These are phyloP conservation scores for Hapalemur alaotrensis DNA, from an alignment of 2,797 vertebrate species.

Conservation along the genomic window DNA sequence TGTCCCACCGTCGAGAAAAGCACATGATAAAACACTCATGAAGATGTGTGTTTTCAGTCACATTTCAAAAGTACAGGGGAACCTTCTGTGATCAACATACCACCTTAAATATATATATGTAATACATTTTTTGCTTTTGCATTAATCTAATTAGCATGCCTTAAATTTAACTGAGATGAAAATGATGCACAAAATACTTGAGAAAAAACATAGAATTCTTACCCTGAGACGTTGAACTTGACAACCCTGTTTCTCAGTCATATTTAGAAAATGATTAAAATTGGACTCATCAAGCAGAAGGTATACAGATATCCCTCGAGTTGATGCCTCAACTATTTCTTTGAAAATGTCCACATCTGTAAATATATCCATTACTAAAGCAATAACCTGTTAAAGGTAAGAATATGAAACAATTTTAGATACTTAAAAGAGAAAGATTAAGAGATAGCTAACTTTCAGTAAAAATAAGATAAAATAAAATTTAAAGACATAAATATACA, in stretches of 20 bases:
- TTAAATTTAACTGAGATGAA: not conserved
- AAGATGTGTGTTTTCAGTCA: not conserved
- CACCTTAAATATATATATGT: not conserved
- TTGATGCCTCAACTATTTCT: slow-evolving; percentile 93
- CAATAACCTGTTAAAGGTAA: slow-evolving; percentile 90
- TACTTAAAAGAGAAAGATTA: not conserved
- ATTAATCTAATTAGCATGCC: not conserved
- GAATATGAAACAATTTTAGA: slow-evolving; percentile 37
- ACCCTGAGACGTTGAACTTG: slow-evolving; percentile 95
- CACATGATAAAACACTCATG: not conserved
- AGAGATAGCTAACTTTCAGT: not conserved
- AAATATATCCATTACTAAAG: slow-evolving; percentile 96
- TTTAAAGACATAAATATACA: not conserved
- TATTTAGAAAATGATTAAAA: slow-evolving; percentile 91
- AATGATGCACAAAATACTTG: not conserved
- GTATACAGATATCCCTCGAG: slow-evolving; percentile 93
- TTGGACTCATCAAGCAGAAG: slow-evolving; percentile 93
- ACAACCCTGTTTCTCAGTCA: slow-evolving; percentile 93
- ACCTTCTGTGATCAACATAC: not conserved
- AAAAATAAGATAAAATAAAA: not conserved
- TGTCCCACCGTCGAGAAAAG: not conserved
- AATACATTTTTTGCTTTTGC: not conserved
- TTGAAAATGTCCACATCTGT: slow-evolving; percentile 98
- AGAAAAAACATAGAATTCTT: slow-evolving; percentile 70
- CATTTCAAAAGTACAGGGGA: not conserved